Base-by-base conservation (phyloP, 2,113 vertebrate genomes). In the Donacobius atricapilla region DNA sequence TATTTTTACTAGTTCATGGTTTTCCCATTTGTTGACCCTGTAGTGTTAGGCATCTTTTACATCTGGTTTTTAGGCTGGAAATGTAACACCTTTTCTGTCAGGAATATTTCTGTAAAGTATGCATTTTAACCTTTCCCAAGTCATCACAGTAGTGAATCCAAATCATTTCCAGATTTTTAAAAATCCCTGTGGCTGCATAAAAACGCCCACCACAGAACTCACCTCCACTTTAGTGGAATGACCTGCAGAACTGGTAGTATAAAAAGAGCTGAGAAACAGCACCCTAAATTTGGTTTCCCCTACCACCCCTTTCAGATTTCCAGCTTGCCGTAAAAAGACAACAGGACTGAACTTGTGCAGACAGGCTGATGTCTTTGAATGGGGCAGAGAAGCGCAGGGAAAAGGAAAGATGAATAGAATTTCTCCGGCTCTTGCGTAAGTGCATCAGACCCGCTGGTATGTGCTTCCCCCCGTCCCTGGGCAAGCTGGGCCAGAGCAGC, bases 261-360 rank as follows among this genome's bases (percentile, higher is more conserved):
- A 57, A 75, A 75, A 89, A 44, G 19, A 68, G 30, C 35, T 72
- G 51, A 61, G 69, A 53, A 72, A 47, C 7, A 76, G 17, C 35
- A 70, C 24, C 68, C 54, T 13, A 25, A 21, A 25, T 20, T 7
- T 77, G 22, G 66, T 71, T 89, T 83, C 42, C 56, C 31, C 37
- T 50, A 22, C 48, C 57, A 27, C 20, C 71, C 45, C n/a, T 86
- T 83, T 42, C 31, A 70, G 71, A 65, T 72, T 89, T 69, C 44
- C 87, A 61, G 8, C 68, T 61, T 1, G 1, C n/a, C 89, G 77
- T 83, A 47, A 91, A 80, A 85, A 40, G 37, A 10, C 1, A 4
- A 19, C 93, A 94, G 84, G 92, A 91, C 65, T 64, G 72, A 48
- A 93, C 92, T 81, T 96, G 92, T 92, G 54, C 70, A 51, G 79